These are phyloP conservation scores for Penaeus monodon DNA, from an alignment of 2,888 invertebrate species.

Conservation along the genomic window DNA sequence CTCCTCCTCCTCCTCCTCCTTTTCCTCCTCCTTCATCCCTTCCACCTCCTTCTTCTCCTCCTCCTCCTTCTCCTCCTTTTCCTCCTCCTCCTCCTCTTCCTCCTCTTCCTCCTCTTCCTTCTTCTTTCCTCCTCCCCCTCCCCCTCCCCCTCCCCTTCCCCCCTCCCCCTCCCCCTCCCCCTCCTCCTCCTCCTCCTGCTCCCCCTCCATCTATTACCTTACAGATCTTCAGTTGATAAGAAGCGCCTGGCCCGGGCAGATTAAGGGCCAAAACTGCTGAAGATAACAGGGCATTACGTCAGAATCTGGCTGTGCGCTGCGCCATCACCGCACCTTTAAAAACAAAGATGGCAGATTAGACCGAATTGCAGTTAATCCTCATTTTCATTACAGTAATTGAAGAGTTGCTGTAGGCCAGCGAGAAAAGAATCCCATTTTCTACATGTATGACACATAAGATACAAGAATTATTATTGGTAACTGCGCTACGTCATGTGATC, in stretches of 20 bases:
- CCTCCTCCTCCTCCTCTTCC: not conserved
- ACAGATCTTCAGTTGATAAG: conserved; percentile 30
- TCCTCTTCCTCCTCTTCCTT: not conserved
- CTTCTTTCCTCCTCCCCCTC: not conserved
- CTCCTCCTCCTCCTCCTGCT: not conserved
- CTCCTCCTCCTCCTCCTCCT: too few species aligned
- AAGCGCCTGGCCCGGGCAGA: conserved; percentile 26
- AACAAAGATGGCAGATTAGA: too few species aligned
- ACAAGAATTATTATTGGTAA: too few species aligned
- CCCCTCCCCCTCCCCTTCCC: not conserved
- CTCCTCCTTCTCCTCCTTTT: not conserved
- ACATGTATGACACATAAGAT: too few species aligned
- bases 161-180: not conserved
- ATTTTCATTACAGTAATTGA: too few species aligned
- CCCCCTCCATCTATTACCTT: conserved; percentile 30
- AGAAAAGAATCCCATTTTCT: too few species aligned
- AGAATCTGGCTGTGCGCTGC: not conserved
- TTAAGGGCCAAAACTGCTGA: conserved; percentile 38
- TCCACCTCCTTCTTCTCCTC: too few species aligned
- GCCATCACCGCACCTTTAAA: conserved; percentile 7
- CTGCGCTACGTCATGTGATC: too few species aligned
- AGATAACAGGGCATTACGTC: conserved; percentile 47
- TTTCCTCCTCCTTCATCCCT: too few species aligned
- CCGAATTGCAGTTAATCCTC: too few species aligned
- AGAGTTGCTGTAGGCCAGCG: too few species aligned